Evolutionary conservation across 2,888 invertebrate genomes (phyloP).

Genomic region (Diachrysia chrysitis): DNA sequence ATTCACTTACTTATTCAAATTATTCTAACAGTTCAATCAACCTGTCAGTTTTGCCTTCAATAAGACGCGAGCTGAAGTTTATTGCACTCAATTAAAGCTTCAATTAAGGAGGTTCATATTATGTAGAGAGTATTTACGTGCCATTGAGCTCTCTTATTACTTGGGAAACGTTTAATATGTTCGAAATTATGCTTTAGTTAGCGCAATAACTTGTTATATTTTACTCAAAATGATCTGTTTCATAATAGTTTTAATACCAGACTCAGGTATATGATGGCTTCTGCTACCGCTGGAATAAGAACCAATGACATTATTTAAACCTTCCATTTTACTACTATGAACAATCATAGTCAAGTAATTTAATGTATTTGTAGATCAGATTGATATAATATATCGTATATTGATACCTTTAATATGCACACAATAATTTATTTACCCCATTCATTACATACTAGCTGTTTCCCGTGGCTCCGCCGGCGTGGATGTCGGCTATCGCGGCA

Average conservation of each 20-base stretch:
- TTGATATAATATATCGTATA: too few relatives aligned
- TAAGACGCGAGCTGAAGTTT: slow-evolving; percentile 52
- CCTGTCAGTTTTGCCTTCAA: slow-evolving; percentile 46
- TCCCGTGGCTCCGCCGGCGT: too few relatives aligned
- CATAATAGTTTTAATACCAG: not conserved
- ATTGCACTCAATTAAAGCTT: slow-evolving; percentile 50
- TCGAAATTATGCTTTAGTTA: slow-evolving; percentile 32
- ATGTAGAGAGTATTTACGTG: slow-evolving; percentile 27
- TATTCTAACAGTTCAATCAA: slow-evolving; percentile 41
- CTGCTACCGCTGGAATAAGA: too few relatives aligned
- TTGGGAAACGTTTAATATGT: slow-evolving; percentile 31
- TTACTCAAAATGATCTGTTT: not conserved
- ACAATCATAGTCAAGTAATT: too few relatives aligned
- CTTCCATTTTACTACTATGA: too few relatives aligned
- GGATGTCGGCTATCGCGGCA: too few relatives aligned
- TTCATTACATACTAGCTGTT: too few relatives aligned
- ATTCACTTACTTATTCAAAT: slow-evolving; percentile 4
- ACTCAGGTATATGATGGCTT: not conserved
- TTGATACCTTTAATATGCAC: too few relatives aligned
- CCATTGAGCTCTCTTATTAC: slow-evolving; percentile 32
- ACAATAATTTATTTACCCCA: too few relatives aligned
- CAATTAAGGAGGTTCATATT: slow-evolving; percentile 33
- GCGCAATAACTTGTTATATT: slow-evolving; percentile 22
- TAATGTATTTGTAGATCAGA: too few relatives aligned
- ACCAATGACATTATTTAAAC: too few relatives aligned